Evolutionary conservation across 2,888 invertebrate species (phyloP).

Genomic region (Odontothrips loti): DNA sequence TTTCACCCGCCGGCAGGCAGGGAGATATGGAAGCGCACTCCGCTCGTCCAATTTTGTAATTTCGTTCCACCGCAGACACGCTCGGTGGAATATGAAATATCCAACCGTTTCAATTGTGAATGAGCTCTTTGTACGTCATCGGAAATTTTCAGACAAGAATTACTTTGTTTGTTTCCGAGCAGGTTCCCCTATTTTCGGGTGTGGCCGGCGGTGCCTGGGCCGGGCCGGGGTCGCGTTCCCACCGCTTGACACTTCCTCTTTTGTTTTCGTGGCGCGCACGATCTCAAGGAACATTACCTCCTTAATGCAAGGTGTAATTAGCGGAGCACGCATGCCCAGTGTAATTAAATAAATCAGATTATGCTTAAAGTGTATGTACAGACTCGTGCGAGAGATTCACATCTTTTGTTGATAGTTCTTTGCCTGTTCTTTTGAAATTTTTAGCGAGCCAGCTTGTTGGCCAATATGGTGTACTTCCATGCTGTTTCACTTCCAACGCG

Average conservation of each 20-base stretch:
- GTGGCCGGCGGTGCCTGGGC: too few species aligned
- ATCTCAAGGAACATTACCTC: constrained; percentile 23
- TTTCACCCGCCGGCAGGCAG: too few species aligned
- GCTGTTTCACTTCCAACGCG: too few species aligned
- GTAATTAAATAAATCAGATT: constrained; percentile 11
- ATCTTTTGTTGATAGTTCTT: too few species aligned
- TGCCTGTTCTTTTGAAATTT: too few species aligned
- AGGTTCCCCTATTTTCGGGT: not conserved
- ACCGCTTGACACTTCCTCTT: not conserved
- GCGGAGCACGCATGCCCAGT: not conserved
- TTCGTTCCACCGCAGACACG: not conserved
- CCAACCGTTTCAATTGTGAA: too few species aligned
- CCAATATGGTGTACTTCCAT: too few species aligned
- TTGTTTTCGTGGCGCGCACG: not conserved
- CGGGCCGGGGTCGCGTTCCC: not conserved
- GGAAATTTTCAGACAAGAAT: not conserved
- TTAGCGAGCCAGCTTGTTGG: too few species aligned
- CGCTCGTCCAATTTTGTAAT: not conserved
- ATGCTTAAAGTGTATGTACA: not conserved
- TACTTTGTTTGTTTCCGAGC: not conserved
- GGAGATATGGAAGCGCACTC: too few species aligned
- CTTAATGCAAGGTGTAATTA: constrained; percentile 18
- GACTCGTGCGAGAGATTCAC: not conserved
- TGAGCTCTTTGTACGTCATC: not conserved
- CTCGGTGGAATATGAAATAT: not conserved